Evolutionary conservation across 2,797 vertebrate species (phyloP), one percentile per base, ranked within the genome.

Genomic region (Yasuhikotakia modesta): DNA sequence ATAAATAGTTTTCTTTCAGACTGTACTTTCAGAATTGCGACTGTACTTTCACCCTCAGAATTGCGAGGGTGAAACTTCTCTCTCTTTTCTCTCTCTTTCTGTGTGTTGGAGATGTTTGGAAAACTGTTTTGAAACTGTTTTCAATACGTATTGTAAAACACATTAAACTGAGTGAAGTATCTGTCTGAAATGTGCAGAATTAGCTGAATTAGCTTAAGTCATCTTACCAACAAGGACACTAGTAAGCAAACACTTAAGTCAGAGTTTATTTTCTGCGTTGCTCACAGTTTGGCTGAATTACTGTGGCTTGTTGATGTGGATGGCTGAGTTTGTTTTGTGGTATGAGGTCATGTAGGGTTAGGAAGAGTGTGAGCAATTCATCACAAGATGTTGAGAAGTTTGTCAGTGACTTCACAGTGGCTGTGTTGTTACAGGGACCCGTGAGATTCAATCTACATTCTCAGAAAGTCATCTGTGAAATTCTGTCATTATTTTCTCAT

Each of bases 331-430:
- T 65, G 35, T 55, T 4, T 64, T 52, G 27, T 1, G 4, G 46
- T 52, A 21, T 55, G 32, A 43, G 30, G 21, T 74, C 46, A 7
- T 55, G 21, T 8, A 5, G 10, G 22, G 48, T 45, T 75, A 35
- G 35, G 65, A 32, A 66, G 45, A 75, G 27, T 43, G 55, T 61
- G 55, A 66, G 63, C 24, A 46, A 58, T 71, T 43, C 6, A 79
- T 65, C 46, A 53, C 24, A 75, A 50, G 64, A 58, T 67, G 43
- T 60, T 67, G 50, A 67, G 27, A 30, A 22, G 46, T 39, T 60
- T 63, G 45, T 66, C 48, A 66, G 48, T 43, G 73, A 32, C 50
- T 66, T 66, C 50, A 75, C 50, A 65, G 46, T 53, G 60, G 58
- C 24, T n/a, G 46, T 30, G 52, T 52, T 73, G 72, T 74, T 74